Base-by-base conservation (phyloP, 2,888 invertebrate genomes). In the Drosophila dives region DNA sequence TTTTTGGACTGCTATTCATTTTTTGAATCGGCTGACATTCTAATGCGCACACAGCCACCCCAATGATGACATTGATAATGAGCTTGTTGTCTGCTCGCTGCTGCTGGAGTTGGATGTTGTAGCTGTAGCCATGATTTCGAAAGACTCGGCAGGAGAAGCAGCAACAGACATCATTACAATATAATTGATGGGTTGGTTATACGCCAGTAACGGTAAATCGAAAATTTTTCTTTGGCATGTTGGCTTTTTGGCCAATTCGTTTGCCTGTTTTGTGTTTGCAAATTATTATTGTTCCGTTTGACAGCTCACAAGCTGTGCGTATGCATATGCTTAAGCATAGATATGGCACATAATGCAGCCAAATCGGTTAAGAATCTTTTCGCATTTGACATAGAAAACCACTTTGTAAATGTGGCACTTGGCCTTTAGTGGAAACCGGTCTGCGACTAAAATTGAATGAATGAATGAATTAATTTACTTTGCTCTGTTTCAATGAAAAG, bases 111-210 rank as follows among this genome's bases (percentile, higher is more conserved):
- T 70, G 42, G 45, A 56, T 69, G 32, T 55, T 71, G 55, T 66
- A 65, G 71, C 55, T 59, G 45, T 54, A 51, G 63, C 58, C 73
- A 84, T 77, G 89, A 80, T 86, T 81, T 86, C 76, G 69, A 75
- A 77, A 84, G 90, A 80, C 78, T 81, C 80, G 53, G 67, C 76
- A 67, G 60, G 5, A 62, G 55, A 69, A 60, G 69, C 72, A 50
- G 55, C 80, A 61, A 58, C 78, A 73, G 89, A 90, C 81, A 88
- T 90, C 91, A 90, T 91, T 91, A 88, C 86, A 86, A 90, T 89
- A 91, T 91, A 91, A 91, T 91, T 91, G 91, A 91, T 91, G 91
- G 87, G 84, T 82, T 91, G 87, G 84, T 82, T 91, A 90, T 91
- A 89, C 86, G 82, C 83, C 76, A 79, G 42, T 89, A 91, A 90